Percentiles rank a stretch among this genome's conserved stretches.
Conservation (phyloP, 2,797 vertebrate genomes). For the Prionace glauca region DNA sequence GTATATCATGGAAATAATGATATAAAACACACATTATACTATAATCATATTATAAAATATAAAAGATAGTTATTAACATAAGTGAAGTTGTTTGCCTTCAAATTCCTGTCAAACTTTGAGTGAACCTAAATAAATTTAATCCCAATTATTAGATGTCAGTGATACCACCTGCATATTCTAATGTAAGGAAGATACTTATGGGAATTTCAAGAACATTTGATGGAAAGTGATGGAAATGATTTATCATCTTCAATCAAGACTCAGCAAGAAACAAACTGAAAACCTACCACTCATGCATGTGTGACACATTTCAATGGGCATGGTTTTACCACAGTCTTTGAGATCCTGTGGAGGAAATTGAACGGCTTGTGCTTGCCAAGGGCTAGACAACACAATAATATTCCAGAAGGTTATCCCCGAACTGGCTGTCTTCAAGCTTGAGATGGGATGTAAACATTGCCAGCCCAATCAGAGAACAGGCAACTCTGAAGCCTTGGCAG, state of each 20-base stretch:
- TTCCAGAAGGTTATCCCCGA: no score
- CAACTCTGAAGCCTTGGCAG: no score
- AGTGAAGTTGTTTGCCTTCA: background rate
- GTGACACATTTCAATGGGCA: background rate
- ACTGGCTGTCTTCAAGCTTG: no score
- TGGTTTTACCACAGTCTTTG: no score
- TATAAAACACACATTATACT: background rate
- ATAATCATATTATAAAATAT: background rate
- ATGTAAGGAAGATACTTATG: no score
- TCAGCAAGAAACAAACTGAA: background rate
- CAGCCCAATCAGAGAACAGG: no score
- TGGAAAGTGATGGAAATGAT: background rate
- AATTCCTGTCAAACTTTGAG: background rate
- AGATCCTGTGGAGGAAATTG: no score
- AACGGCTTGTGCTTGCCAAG: no score
- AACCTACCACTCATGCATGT: background rate
- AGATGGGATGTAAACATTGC: no score
- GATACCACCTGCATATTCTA: no score
- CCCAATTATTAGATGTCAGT: background rate
- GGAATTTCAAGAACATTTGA: no score
- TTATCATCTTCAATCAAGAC: background rate
- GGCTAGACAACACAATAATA: no score
- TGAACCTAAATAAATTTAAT: background rate
- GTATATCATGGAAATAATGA: background rate
- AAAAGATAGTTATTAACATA: background rate